phyloP scores from a whole-genome alignment of 2,113 vertebrate species.

The Argyrosomus japonicus region DNA sequence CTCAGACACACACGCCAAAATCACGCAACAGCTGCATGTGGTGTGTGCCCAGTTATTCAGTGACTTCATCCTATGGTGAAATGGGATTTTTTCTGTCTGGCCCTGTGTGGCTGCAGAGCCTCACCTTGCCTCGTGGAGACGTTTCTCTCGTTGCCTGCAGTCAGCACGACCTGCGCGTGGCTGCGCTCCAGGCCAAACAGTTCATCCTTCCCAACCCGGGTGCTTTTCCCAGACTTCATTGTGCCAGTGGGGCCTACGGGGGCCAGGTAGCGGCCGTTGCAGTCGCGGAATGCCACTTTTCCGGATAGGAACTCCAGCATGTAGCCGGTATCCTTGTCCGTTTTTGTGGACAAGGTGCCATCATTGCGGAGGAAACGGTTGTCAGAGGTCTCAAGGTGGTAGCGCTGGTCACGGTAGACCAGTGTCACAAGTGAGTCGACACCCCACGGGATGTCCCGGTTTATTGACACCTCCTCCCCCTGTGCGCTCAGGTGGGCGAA shows the following conservation, averaged over 20 bases:
- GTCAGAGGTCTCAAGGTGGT: constrained; percentile 93
- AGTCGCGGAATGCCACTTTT: constrained; percentile 94
- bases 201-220: constrained; percentile 93
- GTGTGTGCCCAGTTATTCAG: constrained; percentile 39
- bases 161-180: constrained; percentile 94
- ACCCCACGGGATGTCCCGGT: constrained; percentile 96
- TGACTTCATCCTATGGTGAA: constrained; percentile 23
- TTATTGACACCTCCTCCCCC: constrained; percentile 88
- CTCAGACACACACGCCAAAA: neutral
- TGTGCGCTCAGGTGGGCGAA: constrained; percentile 90
- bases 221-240: constrained; percentile 90
- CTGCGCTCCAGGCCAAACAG: constrained; percentile 96
- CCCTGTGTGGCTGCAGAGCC: constrained; percentile 34
- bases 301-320: constrained; percentile 94
- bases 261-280: constrained; percentile 91
- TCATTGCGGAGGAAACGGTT: constrained; percentile 92
- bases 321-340: constrained; percentile 90
- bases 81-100: neutral
- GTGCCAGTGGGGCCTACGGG: constrained; percentile 93
- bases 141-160: constrained; percentile 92
- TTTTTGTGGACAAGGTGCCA: constrained; percentile 84
- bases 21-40: constrained; percentile 51
- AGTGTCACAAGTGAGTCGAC: constrained; percentile 94
- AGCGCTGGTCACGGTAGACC: constrained; percentile 92
- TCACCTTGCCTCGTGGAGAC: constrained; percentile 96